A percentile compares a stretch with the other conserved stretches of the same genome.
phyloP scores from a whole-genome alignment of 2,888 invertebrate species.

The Piscicola geometra region DNA sequence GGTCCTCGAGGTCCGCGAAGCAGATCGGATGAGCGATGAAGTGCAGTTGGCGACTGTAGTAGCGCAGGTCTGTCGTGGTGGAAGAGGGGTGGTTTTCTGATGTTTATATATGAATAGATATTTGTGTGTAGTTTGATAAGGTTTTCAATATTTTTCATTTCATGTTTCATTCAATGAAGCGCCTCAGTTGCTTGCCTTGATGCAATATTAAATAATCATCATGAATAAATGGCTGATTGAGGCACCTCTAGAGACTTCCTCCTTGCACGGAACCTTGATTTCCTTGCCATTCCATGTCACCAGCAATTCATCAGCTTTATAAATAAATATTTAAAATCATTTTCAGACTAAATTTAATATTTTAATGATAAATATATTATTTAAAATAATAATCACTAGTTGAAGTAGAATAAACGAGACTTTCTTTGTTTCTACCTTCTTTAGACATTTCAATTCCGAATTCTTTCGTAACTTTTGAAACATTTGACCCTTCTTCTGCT shows the following conservation, averaged over 20 bases:
- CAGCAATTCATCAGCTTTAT: conserved; percentile 29
- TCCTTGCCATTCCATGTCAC: conserved; percentile 35
- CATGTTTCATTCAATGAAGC: background rate
- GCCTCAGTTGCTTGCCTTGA: no score
- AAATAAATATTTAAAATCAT: background rate
- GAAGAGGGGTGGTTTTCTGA: no score
- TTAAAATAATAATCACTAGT: background rate
- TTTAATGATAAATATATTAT: background rate
- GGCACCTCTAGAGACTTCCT: conserved; percentile 35
- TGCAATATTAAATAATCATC: background rate
- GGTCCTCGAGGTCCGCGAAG: conserved; percentile 30
- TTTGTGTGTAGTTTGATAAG: background rate
- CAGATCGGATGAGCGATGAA: conserved; percentile 34
- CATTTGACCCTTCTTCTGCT: background rate
- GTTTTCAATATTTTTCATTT: background rate
- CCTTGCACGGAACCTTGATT: conserved; percentile 35
- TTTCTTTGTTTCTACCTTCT: conserved; percentile 10
- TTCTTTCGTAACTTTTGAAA: background rate
- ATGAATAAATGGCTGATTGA: no score
- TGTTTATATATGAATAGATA: no score
- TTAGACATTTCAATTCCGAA: conserved; percentile 23
- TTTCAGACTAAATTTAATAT: background rate
- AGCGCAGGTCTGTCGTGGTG: conserved; percentile 27
- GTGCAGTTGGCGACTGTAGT: conserved; percentile 33
- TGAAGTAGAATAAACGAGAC: background rate